Conservation (phyloP, 1,140 invertebrate species). For the Paralvinella palmiformis region DNA sequence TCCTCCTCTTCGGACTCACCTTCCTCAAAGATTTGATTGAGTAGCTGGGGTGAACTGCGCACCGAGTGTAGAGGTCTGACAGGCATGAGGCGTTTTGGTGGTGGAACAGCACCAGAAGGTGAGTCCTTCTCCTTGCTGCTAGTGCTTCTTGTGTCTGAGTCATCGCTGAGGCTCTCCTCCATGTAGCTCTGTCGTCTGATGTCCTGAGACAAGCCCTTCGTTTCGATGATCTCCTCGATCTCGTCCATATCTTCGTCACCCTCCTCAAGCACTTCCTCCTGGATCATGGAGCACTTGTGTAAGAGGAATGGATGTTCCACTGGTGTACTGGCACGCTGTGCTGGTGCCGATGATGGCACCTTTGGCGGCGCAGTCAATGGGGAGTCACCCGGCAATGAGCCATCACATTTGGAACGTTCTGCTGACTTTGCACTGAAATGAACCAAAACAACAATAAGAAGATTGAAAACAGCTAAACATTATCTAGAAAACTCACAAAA, state of each 20-base stretch:
- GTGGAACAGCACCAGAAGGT: not conserved
- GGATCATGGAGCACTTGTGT: slow-evolving; percentile 39
- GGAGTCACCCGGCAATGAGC: no score
- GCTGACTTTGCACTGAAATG: slow-evolving; percentile 1
- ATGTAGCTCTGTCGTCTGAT: not conserved
- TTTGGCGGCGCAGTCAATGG: not conserved
- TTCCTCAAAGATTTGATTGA: slow-evolving; percentile 68
- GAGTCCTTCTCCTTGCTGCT: not conserved
- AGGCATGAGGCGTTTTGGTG: slow-evolving; percentile 26
- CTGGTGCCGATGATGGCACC: not conserved
- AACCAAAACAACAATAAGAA: no score
- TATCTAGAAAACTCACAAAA: no score
- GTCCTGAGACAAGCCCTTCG: no score
- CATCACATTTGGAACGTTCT: not conserved
- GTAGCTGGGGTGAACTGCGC: slow-evolving; percentile 58
- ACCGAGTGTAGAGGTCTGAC: slow-evolving; percentile 51
- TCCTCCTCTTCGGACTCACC: slow-evolving; percentile 50
- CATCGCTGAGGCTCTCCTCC: not conserved
- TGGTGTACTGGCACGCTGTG: not conserved
- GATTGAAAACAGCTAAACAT: no score
- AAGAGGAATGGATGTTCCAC: not conserved
- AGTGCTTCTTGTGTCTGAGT: not conserved
- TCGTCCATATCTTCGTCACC: slow-evolving; percentile 28
- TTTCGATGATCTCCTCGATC: slow-evolving; percentile 18
- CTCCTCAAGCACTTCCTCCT: slow-evolving; percentile 39